Base-by-base conservation (phyloP, 2,888 invertebrate genomes). In the Mechanitis messenoides region DNA sequence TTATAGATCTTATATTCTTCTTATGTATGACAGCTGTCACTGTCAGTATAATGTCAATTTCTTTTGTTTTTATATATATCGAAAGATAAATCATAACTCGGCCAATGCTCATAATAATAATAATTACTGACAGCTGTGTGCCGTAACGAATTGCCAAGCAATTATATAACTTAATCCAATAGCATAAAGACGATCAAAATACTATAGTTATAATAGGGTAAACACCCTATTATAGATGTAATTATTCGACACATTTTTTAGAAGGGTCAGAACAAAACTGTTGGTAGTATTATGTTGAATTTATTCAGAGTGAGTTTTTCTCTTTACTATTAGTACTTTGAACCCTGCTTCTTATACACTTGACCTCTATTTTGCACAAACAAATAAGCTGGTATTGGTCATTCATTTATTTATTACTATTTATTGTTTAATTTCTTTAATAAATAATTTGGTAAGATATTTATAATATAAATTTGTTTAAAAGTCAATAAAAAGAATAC, bases 211-310 rank as follows among this genome's bases (percentile, higher is more conserved):
- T 20, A 56, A 54, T 63, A 66, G 67, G 69, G 69, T 69, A 67
- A 67, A 67, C 69, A 71, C 70, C 72, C 71, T 64, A 68, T 64
- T 63, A 53, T 45, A 31, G 61, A 54, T 61, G 65, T 63, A 72
- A 72, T 73, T 72, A 71, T 65, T 70, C 64, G 53, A 67, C 68
- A 67, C 64, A 65, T 71, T 71, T 67, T 66, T 70, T 69, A 63
- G 55, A 59, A 60, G 65, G 61, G 64, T 60, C 56, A 53, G 56
- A 56, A 66, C 63, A 68, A 67, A 71, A 71, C 66, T 69, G 71
- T 66, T 67, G 53, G 60, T 56, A 62, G 59, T 65, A 61, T 65
- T 63, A 53, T 61, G 63, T 60, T 42, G 56, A 35, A 53, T 58
- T 55, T 62, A 53, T 58, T 62, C 54, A 50, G 58, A 53, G 50